Percentiles rank a stretch among this genome's conserved stretches.
Conservation (phyloP, 2,113 vertebrate genomes). For the Corythornis madagascariensis region DNA sequence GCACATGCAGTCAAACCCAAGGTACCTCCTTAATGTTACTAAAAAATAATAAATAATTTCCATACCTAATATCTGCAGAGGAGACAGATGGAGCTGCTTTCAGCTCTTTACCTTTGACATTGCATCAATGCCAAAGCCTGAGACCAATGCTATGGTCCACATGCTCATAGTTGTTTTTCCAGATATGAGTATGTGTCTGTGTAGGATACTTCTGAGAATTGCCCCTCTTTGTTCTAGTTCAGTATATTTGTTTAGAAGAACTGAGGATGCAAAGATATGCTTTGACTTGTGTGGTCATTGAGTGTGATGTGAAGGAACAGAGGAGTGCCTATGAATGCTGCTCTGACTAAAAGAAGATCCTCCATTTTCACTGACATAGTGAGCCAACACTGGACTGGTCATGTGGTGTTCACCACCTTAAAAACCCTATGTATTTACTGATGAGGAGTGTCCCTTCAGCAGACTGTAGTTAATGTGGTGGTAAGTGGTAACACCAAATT, state of each 20-base stretch:
- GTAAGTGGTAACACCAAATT: accelerated
- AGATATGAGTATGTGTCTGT: neutral
- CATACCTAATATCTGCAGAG: neutral
- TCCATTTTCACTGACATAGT: neutral
- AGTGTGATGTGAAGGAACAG: neutral
- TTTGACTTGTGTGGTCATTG: neutral
- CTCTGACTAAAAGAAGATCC: neutral
- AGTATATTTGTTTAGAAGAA: neutral
- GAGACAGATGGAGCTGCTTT: neutral
- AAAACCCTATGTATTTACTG: neutral
- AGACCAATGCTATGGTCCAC: neutral
- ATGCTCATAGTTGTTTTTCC: neutral
- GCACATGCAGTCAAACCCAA: neutral
- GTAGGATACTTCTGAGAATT: neutral
- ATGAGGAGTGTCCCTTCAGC: neutral
- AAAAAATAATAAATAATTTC: neutral
- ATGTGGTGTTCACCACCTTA: neutral
- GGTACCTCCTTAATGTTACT: neutral
- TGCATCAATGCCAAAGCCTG: neutral
- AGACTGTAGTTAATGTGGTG: neutral
- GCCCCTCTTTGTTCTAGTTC: neutral
- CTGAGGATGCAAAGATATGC: neutral
- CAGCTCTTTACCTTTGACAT: neutral
- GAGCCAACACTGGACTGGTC: neutral
- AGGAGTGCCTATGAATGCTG: neutral